phyloP scores from a whole-genome alignment of 2,113 vertebrate species.

The zebrafish (Danio rerio) region DNA sequence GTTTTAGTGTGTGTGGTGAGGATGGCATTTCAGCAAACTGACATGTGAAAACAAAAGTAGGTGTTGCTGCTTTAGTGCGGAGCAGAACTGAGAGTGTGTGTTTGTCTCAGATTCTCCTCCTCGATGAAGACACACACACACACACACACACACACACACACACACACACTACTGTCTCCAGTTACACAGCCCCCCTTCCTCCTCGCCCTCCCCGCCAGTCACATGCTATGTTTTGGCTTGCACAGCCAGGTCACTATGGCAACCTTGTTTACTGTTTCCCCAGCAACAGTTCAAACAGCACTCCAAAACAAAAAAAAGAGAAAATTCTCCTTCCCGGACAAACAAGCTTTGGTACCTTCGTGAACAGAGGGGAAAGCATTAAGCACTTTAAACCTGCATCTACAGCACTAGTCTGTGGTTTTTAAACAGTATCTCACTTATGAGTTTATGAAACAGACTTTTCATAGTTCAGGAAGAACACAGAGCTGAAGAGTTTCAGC shows the following conservation, averaged over 20 bases:
- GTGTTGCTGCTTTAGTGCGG: not conserved
- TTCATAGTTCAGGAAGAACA: too few relatives aligned
- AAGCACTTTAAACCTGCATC: constrained; percentile 8
- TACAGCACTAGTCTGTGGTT: not conserved
- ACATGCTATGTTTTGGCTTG: constrained; percentile 81
- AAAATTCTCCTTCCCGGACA: constrained; percentile 72
- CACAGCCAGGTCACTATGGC: constrained; percentile 72
- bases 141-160: too few relatives aligned
- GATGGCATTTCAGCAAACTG: not conserved
- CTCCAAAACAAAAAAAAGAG: constrained; percentile 79
- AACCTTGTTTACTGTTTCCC: constrained; percentile 84
- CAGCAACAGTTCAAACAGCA: constrained; percentile 79
- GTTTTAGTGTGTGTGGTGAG: not conserved
- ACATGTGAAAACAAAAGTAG: constrained; percentile 3
- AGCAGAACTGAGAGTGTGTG: constrained; percentile 41
- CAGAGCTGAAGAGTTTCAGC: not conserved
- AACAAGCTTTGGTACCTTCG: constrained; percentile 65
- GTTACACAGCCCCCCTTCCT: constrained; percentile 70
- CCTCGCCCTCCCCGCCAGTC: constrained; percentile 67
- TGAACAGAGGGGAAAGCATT: constrained; percentile 45
- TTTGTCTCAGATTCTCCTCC: constrained; percentile 57
- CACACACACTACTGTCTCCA: constrained; percentile 65
- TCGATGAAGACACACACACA: constrained; percentile 66
- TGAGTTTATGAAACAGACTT: too few relatives aligned
- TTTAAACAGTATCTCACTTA: constrained; percentile 55